Evolutionary conservation across 2,888 invertebrate species (phyloP).

Genomic region (Drosophila monieri): DNA sequence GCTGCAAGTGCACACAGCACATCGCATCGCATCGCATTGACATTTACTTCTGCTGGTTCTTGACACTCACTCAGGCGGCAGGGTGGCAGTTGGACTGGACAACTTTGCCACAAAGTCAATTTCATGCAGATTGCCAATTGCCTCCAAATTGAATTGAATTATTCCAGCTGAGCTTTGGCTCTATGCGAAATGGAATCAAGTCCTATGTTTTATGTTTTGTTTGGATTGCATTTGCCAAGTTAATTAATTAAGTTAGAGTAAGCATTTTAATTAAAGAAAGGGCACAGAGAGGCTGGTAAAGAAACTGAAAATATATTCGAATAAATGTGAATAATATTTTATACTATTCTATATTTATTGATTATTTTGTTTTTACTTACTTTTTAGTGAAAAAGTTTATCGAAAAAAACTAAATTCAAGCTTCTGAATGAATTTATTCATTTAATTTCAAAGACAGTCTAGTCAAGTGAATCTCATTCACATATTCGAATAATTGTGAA

Average conservation of each 20-base stretch:
- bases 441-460: not conserved
- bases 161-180: constrained; percentile 20
- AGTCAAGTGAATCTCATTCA: not conserved
- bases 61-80: constrained; percentile 27
- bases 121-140: constrained; percentile 14
- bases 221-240: not conserved
- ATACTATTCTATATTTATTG: too few relatives aligned
- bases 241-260: not conserved
- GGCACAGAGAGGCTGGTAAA: not conserved
- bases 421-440: too few relatives aligned
- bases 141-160: constrained; percentile 24
- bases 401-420: too few relatives aligned
- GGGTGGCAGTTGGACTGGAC: constrained; percentile 26
- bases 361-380: too few relatives aligned
- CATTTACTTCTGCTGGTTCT: constrained; percentile 55
- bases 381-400: too few relatives aligned
- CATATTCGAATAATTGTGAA: too few relatives aligned
- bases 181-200: constrained; percentile 7
- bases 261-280: not conserved
- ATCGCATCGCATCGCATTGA: constrained; percentile 57
- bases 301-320: not conserved
- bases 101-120: constrained; percentile 28
- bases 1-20: constrained; percentile 70
- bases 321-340: too few relatives aligned
- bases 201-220: not conserved